Conservation (phyloP, 2,797 vertebrate species). For the Onychomys torridus region DNA sequence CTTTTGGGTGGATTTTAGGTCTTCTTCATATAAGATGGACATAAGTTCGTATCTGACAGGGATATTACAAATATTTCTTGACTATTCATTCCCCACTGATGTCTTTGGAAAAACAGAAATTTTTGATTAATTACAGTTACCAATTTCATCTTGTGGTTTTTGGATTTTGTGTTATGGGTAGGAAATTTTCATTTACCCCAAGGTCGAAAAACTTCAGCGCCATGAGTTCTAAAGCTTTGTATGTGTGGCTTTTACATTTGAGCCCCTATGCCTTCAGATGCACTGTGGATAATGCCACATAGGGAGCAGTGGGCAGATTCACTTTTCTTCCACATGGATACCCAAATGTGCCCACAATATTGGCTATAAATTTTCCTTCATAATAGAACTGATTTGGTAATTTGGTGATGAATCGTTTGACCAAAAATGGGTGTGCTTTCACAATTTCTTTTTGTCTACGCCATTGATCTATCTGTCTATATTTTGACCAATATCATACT, state of each 20-base stretch:
- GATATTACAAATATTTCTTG: neutral
- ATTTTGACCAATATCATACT: conserved; percentile 3
- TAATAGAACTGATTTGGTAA: neutral
- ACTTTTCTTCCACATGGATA: neutral
- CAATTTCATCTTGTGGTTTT: neutral
- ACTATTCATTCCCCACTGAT: neutral
- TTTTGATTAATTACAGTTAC: conserved; percentile 7
- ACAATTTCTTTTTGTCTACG: neutral
- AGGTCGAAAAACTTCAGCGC: neutral
- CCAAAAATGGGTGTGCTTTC: neutral
- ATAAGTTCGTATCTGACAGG: neutral
- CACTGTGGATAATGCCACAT: neutral
- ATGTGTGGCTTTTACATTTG: neutral
- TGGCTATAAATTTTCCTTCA: neutral
- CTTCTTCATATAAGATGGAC: neutral
- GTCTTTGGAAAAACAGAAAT: conserved; percentile 10
- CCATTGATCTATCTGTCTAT: neutral
- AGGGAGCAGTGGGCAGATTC: neutral
- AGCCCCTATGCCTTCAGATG: neutral
- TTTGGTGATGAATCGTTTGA: conserved; percentile 28
- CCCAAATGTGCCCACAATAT: neutral
- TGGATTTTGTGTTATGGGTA: neutral
- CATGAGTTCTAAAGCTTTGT: neutral
- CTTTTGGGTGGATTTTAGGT: neutral
- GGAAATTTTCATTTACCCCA: conserved; percentile 9